Evolutionary conservation across 2,797 vertebrate species (phyloP), one percentile per base, ranked within the genome.

Genomic region (Mycteria americana): DNA sequence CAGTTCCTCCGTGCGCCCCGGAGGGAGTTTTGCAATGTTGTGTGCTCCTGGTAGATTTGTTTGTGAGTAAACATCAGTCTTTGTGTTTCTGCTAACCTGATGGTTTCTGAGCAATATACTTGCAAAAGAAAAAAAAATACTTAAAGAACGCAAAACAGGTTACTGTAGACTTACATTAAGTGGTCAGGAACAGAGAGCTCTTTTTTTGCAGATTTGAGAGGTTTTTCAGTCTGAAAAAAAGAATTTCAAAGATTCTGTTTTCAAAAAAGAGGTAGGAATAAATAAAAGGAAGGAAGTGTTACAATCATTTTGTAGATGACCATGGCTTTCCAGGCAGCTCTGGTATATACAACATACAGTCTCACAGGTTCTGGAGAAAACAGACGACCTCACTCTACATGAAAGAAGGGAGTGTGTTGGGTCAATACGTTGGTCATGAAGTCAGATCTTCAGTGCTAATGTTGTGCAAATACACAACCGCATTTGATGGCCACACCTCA

Each of bases 1-100:
- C 0, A 0, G 39, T 43, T 75, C 33, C 53, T 76, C 43, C 48
- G 3, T 0, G 0, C 0, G 0, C 7, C 39, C 35, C 10, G 5
- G 11, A 69, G 33, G 35, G 23, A 23, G 25, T 43, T 88, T 31
- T 67, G 27, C 4, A 22, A 3, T 18, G 33, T 7, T 50, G 4
- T 63, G 24, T 46, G 7, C 31, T 67, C 54, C 37, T 41, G 53
- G 43, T 45, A 46, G 57, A n/a, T 60, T 78, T 74, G 6, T 33
- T 81, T 76, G 31, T 22, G 25, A 63, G 72, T 50, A 74, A 92
- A 67, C 3, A 5, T n/a, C 67, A 43, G 15, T 22, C 73, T 84
- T 56, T 35, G 21, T 43, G 22, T 13, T 83, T 88, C 25, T 63
- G 19, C 23, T 77, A 62, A 31, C 46, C 30, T 64, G 22, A 30